phyloP scores from a whole-genome alignment of 1,140 invertebrate species.

The Harlomillsia oculata region DNA sequence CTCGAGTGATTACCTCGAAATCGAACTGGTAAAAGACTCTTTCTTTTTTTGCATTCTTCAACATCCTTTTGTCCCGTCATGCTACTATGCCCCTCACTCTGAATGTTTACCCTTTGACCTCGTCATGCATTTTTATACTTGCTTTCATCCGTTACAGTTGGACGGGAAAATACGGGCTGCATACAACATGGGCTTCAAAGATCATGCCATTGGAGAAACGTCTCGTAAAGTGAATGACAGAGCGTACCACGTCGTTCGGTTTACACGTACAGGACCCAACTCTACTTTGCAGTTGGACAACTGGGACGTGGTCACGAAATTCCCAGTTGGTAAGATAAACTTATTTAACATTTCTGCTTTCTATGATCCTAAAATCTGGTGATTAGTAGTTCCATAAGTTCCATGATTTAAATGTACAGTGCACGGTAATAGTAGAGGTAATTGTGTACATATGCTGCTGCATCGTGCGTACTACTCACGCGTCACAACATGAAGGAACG shows the following conservation, averaged over 20 bases:
- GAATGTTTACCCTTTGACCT: not conserved
- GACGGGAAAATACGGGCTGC: constrained; percentile 84
- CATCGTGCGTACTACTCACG: too few relatives aligned
- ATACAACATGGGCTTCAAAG: constrained; percentile 86
- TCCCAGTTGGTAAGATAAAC: constrained; percentile 50
- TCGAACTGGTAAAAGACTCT: constrained; percentile 18
- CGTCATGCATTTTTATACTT: not conserved
- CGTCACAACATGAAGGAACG: too few relatives aligned
- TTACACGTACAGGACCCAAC: constrained; percentile 76
- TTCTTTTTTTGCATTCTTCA: not conserved
- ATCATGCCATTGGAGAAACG: constrained; percentile 82
- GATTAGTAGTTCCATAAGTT: too few relatives aligned
- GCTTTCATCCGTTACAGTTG: constrained; percentile 54
- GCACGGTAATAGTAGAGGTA: too few relatives aligned
- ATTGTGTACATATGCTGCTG: too few relatives aligned
- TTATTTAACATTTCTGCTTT: too few relatives aligned
- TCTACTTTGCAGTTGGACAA: constrained; percentile 86
- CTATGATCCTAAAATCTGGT: too few relatives aligned
- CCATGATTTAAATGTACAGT: too few relatives aligned
- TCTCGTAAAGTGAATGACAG: constrained; percentile 84
- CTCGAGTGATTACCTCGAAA: constrained; percentile 85
- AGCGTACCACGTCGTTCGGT: constrained; percentile 82
- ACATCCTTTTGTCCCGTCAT: not conserved
- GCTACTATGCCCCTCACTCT: not conserved
- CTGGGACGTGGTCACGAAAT: constrained; percentile 69